Evolutionary conservation across 2,797 vertebrate genomes (phyloP).

Genomic region (Lemur catta): DNA sequence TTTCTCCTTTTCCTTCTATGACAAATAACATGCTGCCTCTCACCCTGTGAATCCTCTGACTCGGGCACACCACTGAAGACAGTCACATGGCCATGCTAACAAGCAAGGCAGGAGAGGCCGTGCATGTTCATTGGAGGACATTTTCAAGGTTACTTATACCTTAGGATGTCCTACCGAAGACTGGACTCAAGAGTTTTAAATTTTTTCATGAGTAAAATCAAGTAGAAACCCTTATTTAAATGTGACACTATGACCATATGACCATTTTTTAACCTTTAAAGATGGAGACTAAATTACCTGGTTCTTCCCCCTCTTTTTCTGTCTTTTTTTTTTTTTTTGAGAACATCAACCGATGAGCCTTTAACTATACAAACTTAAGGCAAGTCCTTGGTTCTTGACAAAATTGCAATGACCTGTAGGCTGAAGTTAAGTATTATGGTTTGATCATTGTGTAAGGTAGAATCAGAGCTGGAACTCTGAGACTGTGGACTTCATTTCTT

Average conservation of each 20-base stretch:
- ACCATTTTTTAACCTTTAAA: neutral
- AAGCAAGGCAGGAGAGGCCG: neutral
- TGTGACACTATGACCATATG: neutral
- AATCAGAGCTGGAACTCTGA: neutral
- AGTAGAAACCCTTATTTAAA: neutral
- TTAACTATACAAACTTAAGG: neutral
- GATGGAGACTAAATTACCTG: neutral
- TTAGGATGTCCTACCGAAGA: neutral
- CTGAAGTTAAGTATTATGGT: neutral
- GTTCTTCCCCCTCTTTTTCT: neutral
- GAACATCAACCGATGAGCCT: neutral
- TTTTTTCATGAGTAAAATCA: neutral
- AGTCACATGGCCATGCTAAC: fast-evolving
- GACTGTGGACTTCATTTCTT: neutral
- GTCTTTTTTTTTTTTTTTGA: neutral
- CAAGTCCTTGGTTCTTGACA: neutral
- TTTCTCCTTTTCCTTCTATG: neutral
- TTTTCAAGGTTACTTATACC: neutral
- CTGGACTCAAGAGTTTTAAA: neutral
- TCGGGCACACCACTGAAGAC: neutral
- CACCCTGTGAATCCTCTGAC: neutral
- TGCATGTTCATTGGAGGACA: neutral
- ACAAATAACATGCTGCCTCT: neutral
- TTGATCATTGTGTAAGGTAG: neutral
- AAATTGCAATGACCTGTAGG: neutral